phyloP scores from a whole-genome alignment of 2,113 vertebrate species.

The Takifugu flavidus region DNA sequence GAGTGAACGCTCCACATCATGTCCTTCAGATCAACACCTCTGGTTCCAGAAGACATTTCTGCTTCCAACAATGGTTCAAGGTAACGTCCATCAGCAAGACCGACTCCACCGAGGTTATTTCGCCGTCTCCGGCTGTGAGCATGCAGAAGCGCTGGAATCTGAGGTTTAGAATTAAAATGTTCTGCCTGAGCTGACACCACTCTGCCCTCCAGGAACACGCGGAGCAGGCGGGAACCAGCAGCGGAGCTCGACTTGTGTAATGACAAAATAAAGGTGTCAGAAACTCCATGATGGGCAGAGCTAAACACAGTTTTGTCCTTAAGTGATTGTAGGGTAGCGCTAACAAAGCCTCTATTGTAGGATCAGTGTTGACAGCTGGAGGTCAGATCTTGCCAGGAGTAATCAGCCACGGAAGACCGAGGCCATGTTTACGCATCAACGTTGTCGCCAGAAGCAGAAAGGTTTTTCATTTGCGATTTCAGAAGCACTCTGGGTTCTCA shows the following conservation, averaged over 20 bases:
- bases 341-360: conserved; percentile 37
- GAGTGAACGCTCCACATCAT: background rate
- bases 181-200: background rate
- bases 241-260: conserved; percentile 26
- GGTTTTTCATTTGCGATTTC: no score
- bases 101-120: conserved; percentile 20
- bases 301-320: conserved; percentile 27
- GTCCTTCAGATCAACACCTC: conserved; percentile 2
- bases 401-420: conserved; percentile 33
- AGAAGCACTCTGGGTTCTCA: no score
- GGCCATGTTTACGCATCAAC: no score
- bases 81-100: conserved; percentile 8
- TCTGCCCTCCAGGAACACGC: background rate
- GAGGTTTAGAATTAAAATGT: conserved; percentile 5
- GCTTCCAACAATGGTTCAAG: background rate
- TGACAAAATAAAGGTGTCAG: conserved; percentile 32
- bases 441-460: no score
- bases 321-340: conserved; percentile 42
- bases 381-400: conserved; percentile 44
- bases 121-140: conserved; percentile 16
- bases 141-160: conserved; percentile 16
- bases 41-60: background rate
- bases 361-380: conserved; percentile 48
- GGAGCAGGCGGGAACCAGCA: conserved; percentile 11
- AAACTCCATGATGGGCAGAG: conserved; percentile 16